Base-by-base conservation (phyloP, 2,888 invertebrate genomes). In the Caenorhabditis becei region DNA sequence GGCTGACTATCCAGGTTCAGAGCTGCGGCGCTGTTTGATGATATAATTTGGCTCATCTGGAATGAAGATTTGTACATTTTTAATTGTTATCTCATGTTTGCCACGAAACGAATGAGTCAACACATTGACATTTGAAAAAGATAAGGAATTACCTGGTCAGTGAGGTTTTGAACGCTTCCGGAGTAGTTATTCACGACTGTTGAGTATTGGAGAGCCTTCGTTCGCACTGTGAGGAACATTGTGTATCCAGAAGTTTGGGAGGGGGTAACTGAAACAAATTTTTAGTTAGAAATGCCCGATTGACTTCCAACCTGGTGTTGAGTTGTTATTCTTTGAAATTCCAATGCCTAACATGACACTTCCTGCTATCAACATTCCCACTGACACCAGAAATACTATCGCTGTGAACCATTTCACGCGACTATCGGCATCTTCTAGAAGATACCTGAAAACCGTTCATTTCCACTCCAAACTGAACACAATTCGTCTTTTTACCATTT, bases 261-360 rank as follows among this genome's bases (percentile, higher is more conserved):
- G 4, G 56, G 26, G 26, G 24, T 49, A 2, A 56, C 65, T 74
- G 65, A 23, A 74, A 56, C 10, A 5, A 3, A 11, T 41, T 16
- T 3, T 44, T 59, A 1, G 2, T 2, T 26, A n/a, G 28, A 11
- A 47, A 26, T 11, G n/a, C 7, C 18, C 4, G n/a, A n/a, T 28
- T 14, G 1, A n/a, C 10, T 11, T 47, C 8, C 23, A 28, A 61
- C 70, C 70, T 23, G 74, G 58, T 18, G 58, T 8, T 11, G 58
- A 28, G 56, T 62, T 69, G 28, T 79, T 75, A 23, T 54, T 67
- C 11, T 82, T 79, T 1, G 72, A 72, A n/a, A 83, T 78, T 47
- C 83, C 83, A 23, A 83, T 72, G 2, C 83, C 83, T 7, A 83
- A 66, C 83, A 83, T 83, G 18, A 83, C 69, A 23, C 79, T 77